phyloP scores from a whole-genome alignment of 1,140 invertebrate species.

The Belonocnema kinseyi region DNA sequence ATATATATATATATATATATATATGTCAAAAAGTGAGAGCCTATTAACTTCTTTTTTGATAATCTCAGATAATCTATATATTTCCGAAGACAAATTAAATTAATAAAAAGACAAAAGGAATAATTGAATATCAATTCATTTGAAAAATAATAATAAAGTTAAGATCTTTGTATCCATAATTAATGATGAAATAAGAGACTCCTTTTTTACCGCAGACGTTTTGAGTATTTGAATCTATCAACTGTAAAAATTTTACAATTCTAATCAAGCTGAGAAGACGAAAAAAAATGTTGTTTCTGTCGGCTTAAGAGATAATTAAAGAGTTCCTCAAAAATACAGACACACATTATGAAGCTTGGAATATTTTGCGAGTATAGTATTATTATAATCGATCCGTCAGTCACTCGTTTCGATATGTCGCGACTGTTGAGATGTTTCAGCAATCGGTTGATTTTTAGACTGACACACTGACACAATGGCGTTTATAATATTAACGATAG shows the following conservation, averaged over 20 bases:
- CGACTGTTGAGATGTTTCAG: constrained; percentile 18
- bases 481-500: constrained; percentile 58
- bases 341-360: constrained; percentile 4
- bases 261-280: background rate
- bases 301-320: constrained; percentile 20
- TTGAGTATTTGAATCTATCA: no score
- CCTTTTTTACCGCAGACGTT: no score
- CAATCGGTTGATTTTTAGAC: constrained; percentile 25
- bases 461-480: constrained; percentile 63
- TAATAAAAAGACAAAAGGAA: no score
- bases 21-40: no score
- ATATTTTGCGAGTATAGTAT: background rate
- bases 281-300: background rate
- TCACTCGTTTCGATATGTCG: constrained; percentile 6
- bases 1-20: no score
- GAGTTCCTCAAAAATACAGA: background rate
- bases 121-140: no score
- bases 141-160: no score
- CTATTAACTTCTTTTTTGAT: no score
- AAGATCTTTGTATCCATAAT: no score
- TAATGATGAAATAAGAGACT: no score
- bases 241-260: background rate
- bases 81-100: no score
- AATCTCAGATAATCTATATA: no score
- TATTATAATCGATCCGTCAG: constrained; percentile 26